These are phyloP conservation scores for Notarius quadriscutis DNA, from an alignment of 2,113 vertebrate genomes.

Conservation along the genomic window DNA sequence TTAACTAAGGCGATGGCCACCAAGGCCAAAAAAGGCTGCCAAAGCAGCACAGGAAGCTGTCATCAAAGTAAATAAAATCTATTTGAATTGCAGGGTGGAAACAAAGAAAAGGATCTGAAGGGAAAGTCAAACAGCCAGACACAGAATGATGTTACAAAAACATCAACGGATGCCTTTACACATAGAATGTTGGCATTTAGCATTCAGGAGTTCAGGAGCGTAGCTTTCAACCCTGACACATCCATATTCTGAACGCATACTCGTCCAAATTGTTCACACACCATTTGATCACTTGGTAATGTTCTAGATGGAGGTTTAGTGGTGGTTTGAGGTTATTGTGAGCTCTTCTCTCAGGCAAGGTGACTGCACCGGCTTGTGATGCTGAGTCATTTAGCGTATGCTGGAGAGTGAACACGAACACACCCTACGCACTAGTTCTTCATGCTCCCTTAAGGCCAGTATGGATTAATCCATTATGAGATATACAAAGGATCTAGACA, in stretches of 20 bases:
- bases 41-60: conserved; percentile 58
- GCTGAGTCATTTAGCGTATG: conserved; percentile 50
- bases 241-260: neutral
- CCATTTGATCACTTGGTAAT: neutral
- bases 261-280: neutral
- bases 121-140: neutral
- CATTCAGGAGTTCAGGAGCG: neutral
- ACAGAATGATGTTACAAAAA: conserved; percentile 2
- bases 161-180: neutral
- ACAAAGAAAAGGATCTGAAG: conserved; percentile 1
- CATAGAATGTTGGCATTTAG: neutral
- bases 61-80: conserved; percentile 58
- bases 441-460: conserved; percentile 30
- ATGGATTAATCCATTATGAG: conserved; percentile 30
- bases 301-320: conserved; percentile 7
- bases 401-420: conserved; percentile 13
- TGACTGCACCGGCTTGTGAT: conserved; percentile 30
- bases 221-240: neutral
- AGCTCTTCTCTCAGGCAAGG: conserved; percentile 9
- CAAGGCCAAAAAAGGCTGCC: conserved; percentile 51
- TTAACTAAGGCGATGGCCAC: conserved; percentile 54
- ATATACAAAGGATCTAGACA: neutral
- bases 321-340: conserved; percentile 6
- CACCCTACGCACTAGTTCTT: conserved; percentile 39
- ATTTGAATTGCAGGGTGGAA: conserved; percentile 50